Conservation (phyloP, 1,140 invertebrate genomes). For the Rhagoletis zephyria region DNA sequence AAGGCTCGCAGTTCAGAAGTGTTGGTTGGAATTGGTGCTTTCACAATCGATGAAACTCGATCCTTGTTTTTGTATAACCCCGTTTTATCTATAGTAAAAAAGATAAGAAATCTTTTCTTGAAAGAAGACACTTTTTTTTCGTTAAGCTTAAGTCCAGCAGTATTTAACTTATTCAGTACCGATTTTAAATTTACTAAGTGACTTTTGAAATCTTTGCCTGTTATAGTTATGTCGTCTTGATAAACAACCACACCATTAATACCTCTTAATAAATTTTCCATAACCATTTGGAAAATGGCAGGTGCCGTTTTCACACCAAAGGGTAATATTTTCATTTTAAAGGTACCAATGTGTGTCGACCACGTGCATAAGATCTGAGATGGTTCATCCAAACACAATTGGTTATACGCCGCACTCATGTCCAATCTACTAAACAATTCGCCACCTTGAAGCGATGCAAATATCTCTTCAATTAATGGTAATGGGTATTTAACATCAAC, state of each 20-base stretch:
- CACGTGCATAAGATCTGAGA: conserved; percentile 61
- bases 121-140: conserved; percentile 65
- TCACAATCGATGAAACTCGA: neutral
- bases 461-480: conserved; percentile 67
- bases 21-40: conserved; percentile 60
- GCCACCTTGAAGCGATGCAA: conserved; percentile 61
- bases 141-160: conserved; percentile 61
- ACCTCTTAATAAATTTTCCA: conserved; percentile 67
- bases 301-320: conserved; percentile 64
- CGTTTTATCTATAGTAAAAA: conserved; percentile 63
- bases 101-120: conserved; percentile 66
- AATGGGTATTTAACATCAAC: conserved; percentile 61
- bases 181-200: conserved; percentile 60
- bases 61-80: conserved; percentile 63
- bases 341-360: conserved; percentile 62
- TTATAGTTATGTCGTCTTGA: conserved; percentile 68
- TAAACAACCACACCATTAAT: conserved; percentile 58
- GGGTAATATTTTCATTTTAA: conserved; percentile 63
- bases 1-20: conserved; percentile 60
- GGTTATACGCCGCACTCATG: conserved; percentile 71
- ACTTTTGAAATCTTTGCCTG: conserved; percentile 55
- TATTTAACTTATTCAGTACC: conserved; percentile 58
- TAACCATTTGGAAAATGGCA: conserved; percentile 72
- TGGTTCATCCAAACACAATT: conserved; percentile 62
- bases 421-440: conserved; percentile 69